Base-by-base conservation (phyloP, 2,888 invertebrate species). In the Andrena marginata region DNA sequence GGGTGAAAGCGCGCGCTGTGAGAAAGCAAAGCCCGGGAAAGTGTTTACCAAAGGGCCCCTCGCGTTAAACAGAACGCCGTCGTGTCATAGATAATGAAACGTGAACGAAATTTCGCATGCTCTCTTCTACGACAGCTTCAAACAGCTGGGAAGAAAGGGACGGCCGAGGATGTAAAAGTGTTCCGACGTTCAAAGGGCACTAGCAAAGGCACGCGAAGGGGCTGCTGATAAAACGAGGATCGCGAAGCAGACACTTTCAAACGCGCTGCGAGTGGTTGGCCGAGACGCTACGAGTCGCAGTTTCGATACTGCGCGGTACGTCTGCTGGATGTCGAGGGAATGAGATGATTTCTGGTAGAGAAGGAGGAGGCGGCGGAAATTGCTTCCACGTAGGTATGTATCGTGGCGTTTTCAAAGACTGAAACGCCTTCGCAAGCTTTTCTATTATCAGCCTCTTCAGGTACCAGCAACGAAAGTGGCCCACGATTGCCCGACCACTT, bases 51-150 rank as follows among this genome's bases (percentile, higher is more conserved):
- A 87, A 86, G 89, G 78, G 73, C 54, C 49, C 29, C 77, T n/a
- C 87, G 89, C 90, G 88, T 91, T 91, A 92, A 92, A 92, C 90
- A 87, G 86, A 90, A 88, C 87, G 82, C 84, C 85, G 82, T 86
- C 80, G 71, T 83, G 70, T 65, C 81, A 80, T 84, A 84, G 89
- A 90, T 89, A 91, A 91, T 88, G 89, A 89, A 63, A 86, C 64
- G 56, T 75, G 78, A 68, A 87, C 80, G 82, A 77, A 80, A 83
- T 73, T 79, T 84, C 74, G 74, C 69, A 65, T 71, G 54, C 31
- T 51, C 68, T 67, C 29, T 31, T 49, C 29, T n/a, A 16, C 72
- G 62, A 26, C 63, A 20, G 68, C 75, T 51, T 76, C 35, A 59
- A 54, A 73, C 72, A 65, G 59, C 33, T 62, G 51, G 49, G 29